phyloP scores from a whole-genome alignment of 2,113 vertebrate genomes.

The Hyperopisus bebe region DNA sequence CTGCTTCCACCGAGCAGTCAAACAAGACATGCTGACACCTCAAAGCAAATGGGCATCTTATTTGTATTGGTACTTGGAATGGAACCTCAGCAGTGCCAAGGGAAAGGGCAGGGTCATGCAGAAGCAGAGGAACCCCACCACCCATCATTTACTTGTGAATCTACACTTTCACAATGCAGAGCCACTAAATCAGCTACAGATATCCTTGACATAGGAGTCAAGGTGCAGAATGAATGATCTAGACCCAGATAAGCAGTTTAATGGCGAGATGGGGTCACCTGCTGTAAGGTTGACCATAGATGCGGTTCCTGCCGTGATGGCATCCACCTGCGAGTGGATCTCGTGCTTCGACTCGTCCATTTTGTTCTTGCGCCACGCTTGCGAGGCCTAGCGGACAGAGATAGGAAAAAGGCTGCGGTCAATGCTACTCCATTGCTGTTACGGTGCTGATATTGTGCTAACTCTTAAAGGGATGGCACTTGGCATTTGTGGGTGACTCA shows the following conservation, averaged over 20 bases:
- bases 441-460: neutral
- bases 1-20: neutral
- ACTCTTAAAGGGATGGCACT: neutral
- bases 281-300: constrained; percentile 95
- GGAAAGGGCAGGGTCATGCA: neutral
- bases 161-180: neutral
- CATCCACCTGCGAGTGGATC: constrained; percentile 96
- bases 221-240: neutral
- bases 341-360: constrained; percentile 98
- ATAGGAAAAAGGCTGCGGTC: neutral
- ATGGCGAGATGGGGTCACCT: constrained; percentile 48
- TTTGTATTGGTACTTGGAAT: neutral
- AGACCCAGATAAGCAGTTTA: neutral
- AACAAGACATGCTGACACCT: neutral
- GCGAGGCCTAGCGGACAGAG: constrained; percentile 71
- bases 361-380: constrained; percentile 96
- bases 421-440: neutral
- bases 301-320: constrained; percentile 93
- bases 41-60: neutral
- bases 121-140: neutral
- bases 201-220: neutral
- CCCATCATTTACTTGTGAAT: neutral
- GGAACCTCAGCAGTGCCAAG: neutral
- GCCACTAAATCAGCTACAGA: neutral
- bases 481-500: constrained; percentile 54